These are phyloP conservation scores for Sycophila texana DNA, from an alignment of 2,888 invertebrate genomes.

Conservation along the genomic window DNA sequence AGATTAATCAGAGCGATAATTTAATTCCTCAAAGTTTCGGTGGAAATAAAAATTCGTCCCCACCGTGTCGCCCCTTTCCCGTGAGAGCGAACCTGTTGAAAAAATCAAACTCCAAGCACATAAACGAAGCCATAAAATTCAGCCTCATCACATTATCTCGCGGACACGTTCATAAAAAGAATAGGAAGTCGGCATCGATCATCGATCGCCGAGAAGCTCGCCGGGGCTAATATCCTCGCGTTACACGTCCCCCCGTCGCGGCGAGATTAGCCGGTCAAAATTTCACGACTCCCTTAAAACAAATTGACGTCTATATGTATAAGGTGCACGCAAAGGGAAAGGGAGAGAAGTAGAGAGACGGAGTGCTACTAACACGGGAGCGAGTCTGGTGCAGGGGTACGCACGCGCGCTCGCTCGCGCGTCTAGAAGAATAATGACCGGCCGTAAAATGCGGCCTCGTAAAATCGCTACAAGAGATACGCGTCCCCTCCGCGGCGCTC, in stretches of 20 bases:
- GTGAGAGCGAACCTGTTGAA: not conserved
- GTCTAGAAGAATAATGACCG: conserved; percentile 48
- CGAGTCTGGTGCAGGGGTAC: not conserved
- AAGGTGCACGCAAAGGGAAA: not conserved
- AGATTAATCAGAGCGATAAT: too few relatives aligned
- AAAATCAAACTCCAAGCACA: not conserved
- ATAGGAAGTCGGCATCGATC: not conserved
- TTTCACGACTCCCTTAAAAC: conserved; percentile 44
- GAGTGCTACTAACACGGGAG: not conserved
- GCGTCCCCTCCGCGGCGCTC: not conserved
- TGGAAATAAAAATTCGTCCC: not conserved
- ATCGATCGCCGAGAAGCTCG: not conserved
- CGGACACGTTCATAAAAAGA: not conserved
- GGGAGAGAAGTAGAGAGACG: too few relatives aligned
- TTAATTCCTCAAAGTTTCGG: too few relatives aligned
- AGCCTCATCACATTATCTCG: conserved; percentile 17
- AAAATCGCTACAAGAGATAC: conserved; percentile 47
- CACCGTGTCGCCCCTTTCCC: not conserved
- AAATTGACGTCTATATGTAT: conserved; percentile 44
- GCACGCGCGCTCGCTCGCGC: not conserved
- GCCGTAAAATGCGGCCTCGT: conserved; percentile 41
- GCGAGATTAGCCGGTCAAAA: conserved; percentile 37
- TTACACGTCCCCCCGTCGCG: not conserved
- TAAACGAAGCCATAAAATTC: conserved; percentile 24
- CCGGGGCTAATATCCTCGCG: not conserved